Percentiles rank a stretch among this genome's conserved stretches.
Conservation (phyloP, 2,797 vertebrate genomes). For the Scarus forsteni region DNA sequence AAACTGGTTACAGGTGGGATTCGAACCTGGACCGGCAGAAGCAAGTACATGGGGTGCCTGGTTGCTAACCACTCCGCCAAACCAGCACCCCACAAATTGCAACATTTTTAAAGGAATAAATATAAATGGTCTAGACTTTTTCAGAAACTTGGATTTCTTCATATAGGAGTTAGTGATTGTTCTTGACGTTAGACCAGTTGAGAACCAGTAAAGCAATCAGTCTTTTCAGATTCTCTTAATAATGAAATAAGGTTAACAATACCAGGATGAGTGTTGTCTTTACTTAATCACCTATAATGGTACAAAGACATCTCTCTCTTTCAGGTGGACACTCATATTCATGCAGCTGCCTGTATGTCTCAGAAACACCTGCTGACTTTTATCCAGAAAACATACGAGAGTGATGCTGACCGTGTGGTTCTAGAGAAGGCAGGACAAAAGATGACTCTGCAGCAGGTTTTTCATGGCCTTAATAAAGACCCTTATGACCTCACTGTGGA, state of each 20-base stretch:
- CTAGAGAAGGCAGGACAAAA: conserved; percentile 87
- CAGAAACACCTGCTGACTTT: conserved; percentile 96
- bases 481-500: conserved; percentile 98
- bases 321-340: conserved; percentile 98
- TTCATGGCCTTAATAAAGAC: conserved; percentile 91
- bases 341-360: conserved; percentile 98
- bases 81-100: too few relatives aligned
- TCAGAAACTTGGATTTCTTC: too few relatives aligned
- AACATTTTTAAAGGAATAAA: too few relatives aligned
- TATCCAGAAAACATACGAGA: conserved; percentile 93
- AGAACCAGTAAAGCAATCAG: too few relatives aligned
- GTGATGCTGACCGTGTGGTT: conserved; percentile 89
- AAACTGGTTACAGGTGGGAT: too few relatives aligned
- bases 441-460: conserved; percentile 92
- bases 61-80: too few relatives aligned
- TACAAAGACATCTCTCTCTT: conserved; percentile 4
- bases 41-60: too few relatives aligned
- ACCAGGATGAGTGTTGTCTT: neutral
- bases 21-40: too few relatives aligned
- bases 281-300: neutral
- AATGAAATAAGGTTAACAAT: neutral
- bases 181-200: too few relatives aligned
- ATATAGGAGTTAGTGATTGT: too few relatives aligned
- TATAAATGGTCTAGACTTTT: too few relatives aligned
- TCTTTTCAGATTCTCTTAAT: too few relatives aligned